Conservation (phyloP, 2,888 invertebrate genomes). For the Opisthograptis luteolata region DNA sequence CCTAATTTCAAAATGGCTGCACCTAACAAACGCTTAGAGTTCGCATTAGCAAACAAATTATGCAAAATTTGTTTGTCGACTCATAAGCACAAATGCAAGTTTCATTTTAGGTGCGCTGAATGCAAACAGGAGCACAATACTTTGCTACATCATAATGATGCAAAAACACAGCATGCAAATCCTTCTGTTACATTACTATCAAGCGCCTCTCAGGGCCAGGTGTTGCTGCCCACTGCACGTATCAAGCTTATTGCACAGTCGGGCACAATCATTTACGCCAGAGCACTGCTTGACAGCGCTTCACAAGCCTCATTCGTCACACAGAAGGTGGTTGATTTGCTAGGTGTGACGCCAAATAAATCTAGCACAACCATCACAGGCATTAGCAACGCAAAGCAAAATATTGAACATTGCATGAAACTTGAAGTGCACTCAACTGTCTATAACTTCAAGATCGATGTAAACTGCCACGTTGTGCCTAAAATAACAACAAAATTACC, state of each 20-base stretch:
- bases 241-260: background rate
- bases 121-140: background rate
- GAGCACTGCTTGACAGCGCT: background rate
- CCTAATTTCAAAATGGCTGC: background rate
- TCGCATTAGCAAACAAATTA: background rate
- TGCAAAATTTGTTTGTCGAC: background rate
- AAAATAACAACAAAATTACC: background rate
- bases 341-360: background rate
- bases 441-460: background rate
- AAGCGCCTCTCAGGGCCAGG: background rate
- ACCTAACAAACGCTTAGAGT: background rate
- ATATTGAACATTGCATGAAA: background rate
- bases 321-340: background rate
- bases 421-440: background rate
- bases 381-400: background rate
- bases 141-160: background rate
- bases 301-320: background rate
- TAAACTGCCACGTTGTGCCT: background rate
- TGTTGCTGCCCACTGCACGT: background rate
- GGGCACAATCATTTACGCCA: background rate
- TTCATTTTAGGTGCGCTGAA: background rate
- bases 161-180: background rate
- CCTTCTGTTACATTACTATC: background rate
- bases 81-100: background rate
- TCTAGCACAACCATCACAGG: background rate